Evolutionary conservation across 2,888 invertebrate species (phyloP).

Genomic region (Crioceris asparagi): DNA sequence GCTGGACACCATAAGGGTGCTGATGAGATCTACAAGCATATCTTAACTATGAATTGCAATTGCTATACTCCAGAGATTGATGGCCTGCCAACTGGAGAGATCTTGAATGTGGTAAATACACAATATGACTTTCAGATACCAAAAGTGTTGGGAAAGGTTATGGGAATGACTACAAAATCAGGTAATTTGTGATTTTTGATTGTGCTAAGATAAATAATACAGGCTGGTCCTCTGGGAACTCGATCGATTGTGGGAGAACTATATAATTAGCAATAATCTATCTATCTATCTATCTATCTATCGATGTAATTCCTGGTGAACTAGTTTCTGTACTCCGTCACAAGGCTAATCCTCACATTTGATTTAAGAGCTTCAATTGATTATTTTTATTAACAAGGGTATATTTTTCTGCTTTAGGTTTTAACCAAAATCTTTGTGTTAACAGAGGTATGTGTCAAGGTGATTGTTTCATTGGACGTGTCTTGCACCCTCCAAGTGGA

Average conservation of each 20-base stretch:
- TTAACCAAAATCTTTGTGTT: slow-evolving; percentile 74
- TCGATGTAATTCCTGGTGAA: no score
- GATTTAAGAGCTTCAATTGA: no score
- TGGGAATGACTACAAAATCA: slow-evolving; percentile 50
- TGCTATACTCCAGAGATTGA: slow-evolving; percentile 56
- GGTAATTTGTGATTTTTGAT: no score
- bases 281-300: no score
- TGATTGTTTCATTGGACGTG: slow-evolving; percentile 53
- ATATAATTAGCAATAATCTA: no score
- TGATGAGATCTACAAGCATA: slow-evolving; percentile 53
- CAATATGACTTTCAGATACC: slow-evolving; percentile 62
- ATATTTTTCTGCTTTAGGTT: slow-evolving; percentile 42
- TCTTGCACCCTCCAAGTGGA: slow-evolving; percentile 56
- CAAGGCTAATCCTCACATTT: no score
- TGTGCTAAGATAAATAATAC: no score
- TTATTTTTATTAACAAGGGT: no score
- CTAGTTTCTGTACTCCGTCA: no score
- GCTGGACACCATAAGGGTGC: slow-evolving; percentile 70
- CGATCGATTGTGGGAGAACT: no score
- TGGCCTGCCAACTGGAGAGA: slow-evolving; percentile 62
- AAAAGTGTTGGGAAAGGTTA: slow-evolving; percentile 49
- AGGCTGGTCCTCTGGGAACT: no score
- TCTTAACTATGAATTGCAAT: slow-evolving; percentile 65
- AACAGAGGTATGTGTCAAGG: slow-evolving; percentile 46
- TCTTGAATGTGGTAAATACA: slow-evolving; percentile 58